Conservation (phyloP, 2,113 vertebrate species). For the Ariopsis seemanni region DNA sequence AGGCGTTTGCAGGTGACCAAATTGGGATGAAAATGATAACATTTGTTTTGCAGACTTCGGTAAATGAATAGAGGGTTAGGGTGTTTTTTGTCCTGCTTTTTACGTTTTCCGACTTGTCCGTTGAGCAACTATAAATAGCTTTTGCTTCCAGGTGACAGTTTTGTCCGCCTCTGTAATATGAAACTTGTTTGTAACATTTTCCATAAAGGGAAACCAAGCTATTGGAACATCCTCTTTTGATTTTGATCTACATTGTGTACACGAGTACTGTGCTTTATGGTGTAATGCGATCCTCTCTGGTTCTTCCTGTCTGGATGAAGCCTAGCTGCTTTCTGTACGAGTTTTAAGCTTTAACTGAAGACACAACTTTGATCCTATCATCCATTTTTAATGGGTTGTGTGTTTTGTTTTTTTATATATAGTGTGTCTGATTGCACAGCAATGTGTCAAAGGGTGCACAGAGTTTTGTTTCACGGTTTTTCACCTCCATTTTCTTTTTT, state of each 20-base stretch:
- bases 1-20: background rate
- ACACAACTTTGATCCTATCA: background rate
- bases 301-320: slow-evolving; percentile 7
- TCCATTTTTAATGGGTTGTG: background rate
- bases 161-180: background rate
- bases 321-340: background rate
- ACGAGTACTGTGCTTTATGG: background rate
- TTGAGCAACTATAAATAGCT: background rate
- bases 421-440: background rate
- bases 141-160: background rate
- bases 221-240: background rate
- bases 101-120: background rate
- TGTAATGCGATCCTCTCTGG: background rate
- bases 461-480: background rate
- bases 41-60: background rate
- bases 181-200: background rate
- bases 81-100: background rate
- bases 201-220: background rate
- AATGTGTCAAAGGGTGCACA: background rate
- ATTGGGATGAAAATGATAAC: background rate
- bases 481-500: no score
- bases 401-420: no score
- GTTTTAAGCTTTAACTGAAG: background rate
- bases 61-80: background rate
- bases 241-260: background rate